Evolutionary conservation across 2,888 invertebrate species (phyloP).

Genomic region (Nasonovia ribisnigri): DNA sequence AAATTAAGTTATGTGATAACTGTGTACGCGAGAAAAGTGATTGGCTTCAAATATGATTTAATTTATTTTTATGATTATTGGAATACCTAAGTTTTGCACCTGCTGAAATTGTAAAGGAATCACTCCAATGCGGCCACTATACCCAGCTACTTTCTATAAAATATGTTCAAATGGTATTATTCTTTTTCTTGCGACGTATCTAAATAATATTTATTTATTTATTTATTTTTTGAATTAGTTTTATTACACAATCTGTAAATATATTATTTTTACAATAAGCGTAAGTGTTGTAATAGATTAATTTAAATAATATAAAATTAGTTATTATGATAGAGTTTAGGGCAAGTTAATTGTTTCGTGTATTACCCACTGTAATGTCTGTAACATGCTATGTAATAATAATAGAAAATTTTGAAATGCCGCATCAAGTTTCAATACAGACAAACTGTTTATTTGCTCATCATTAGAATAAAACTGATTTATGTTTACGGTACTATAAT

Average conservation of each 20-base stretch:
- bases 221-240: too few species aligned
- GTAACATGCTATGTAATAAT: neutral
- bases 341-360: neutral
- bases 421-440: neutral
- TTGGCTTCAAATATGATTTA: too few species aligned
- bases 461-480: neutral
- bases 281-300: too few species aligned
- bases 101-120: too few species aligned
- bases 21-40: too few species aligned
- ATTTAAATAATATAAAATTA: neutral
- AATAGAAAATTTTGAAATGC: neutral
- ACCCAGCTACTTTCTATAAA: neutral
- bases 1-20: too few species aligned
- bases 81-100: too few species aligned
- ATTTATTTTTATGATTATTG: too few species aligned
- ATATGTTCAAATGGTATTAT: neutral
- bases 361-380: neutral
- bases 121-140: neutral
- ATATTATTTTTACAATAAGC: too few species aligned
- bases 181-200: neutral
- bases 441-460: neutral
- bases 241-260: too few species aligned
- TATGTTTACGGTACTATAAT: neutral
- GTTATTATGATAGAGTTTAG: neutral
- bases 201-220: too few species aligned